Evolutionary conservation across 2,888 invertebrate genomes (phyloP).

Genomic region (Nomada fabriciana): DNA sequence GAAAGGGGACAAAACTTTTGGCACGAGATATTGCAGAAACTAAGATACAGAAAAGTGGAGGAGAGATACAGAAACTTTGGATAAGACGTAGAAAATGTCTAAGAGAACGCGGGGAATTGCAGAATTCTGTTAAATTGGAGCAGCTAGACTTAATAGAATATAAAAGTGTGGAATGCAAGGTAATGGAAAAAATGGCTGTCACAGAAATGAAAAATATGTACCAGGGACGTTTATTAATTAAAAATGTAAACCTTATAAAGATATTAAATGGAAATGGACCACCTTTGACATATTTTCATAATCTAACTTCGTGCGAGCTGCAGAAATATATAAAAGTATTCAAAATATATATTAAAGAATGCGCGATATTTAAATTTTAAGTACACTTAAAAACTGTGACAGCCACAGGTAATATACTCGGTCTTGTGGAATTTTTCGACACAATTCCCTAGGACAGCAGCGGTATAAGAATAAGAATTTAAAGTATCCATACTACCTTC

Average conservation of each 20-base stretch:
- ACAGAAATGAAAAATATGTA: not conserved
- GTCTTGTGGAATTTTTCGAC: constrained; percentile 5
- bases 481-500: not conserved
- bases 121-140: not conserved
- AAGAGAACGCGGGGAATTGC: not conserved
- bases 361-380: not conserved
- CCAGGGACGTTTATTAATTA: not conserved
- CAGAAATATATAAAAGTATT: no score
- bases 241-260: not conserved
- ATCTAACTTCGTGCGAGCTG: no score
- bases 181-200: not conserved
- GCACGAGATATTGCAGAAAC: not conserved
- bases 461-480: not conserved
- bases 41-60: constrained; percentile 4
- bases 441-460: not conserved
- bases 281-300: not conserved
- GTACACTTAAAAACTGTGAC: not conserved
- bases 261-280: not conserved
- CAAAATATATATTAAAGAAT: not conserved
- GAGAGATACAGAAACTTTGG: not conserved
- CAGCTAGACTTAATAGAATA: not conserved
- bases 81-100: not conserved
- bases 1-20: not conserved
- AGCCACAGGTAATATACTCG: not conserved
- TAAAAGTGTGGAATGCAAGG: not conserved